A percentile compares a stretch with the other conserved stretches of the same genome.
Evolutionary conservation across 2,113 vertebrate species (phyloP).

Genomic region (Sisor rabdophorus): DNA sequence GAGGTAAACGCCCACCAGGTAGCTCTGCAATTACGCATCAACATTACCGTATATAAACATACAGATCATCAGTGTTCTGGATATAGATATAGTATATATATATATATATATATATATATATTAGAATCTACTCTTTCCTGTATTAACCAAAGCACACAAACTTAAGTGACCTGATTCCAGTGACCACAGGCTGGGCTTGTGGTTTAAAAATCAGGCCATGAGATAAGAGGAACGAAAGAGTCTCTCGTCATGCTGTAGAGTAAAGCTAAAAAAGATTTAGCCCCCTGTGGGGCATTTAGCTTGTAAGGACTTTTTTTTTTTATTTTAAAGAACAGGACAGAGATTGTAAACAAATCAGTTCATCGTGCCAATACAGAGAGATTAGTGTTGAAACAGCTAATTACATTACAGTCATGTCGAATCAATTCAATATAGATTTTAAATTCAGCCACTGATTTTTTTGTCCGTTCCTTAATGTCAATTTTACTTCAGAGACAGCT

Average conservation of each 20-base stretch:
- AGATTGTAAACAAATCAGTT: neutral
- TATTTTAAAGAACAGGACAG: neutral
- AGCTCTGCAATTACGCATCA: too few relatives aligned
- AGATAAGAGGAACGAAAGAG: constrained; percentile 28
- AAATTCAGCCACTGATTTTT: too few relatives aligned
- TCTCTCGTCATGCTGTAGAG: constrained; percentile 40
- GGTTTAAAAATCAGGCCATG: constrained; percentile 49
- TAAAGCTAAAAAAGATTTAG: constrained; percentile 34
- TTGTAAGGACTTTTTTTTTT: too few relatives aligned
- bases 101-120: too few relatives aligned
- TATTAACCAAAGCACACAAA: neutral
- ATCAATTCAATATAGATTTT: neutral
- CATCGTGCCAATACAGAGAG: neutral
- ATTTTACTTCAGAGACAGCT: neutral
- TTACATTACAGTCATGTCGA: neutral
- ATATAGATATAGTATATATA: too few relatives aligned
- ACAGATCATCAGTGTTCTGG: too few relatives aligned
- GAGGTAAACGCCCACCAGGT: constrained; percentile 43
- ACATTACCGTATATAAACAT: too few relatives aligned
- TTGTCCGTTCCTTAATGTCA: too few relatives aligned
- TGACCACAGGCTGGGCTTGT: constrained; percentile 47
- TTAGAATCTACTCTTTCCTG: neutral
- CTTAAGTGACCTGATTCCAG: constrained; percentile 20
- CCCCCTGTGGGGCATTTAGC: constrained; percentile 39
- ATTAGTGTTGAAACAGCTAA: constrained; percentile 1